Conservation (phyloP, 1,140 invertebrate genomes). For the Hyposmocoma kahamanoa region DNA sequence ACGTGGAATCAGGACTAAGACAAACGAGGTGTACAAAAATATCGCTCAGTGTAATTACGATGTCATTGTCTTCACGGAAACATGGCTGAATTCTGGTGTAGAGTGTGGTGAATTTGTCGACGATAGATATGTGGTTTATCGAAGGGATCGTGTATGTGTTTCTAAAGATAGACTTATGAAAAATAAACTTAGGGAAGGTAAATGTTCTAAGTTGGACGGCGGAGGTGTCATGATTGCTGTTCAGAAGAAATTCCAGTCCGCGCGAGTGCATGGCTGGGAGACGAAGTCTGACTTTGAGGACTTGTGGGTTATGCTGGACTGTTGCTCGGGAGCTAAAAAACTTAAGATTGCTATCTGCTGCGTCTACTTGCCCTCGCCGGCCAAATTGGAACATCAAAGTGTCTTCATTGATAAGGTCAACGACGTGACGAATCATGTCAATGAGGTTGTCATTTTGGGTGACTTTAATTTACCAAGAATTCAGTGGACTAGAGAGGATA, state of each 20-base stretch:
- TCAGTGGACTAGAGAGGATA: background rate
- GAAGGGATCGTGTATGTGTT: background rate
- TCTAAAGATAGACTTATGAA: no score
- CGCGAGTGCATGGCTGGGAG: background rate
- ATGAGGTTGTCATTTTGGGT: background rate
- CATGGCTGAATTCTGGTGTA: background rate
- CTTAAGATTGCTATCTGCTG: background rate
- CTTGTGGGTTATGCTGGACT: background rate
- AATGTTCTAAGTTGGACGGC: background rate
- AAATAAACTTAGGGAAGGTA: background rate
- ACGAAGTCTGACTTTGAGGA: background rate
- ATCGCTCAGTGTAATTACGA: no score
- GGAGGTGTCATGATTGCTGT: background rate
- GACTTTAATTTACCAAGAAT: constrained; percentile 4
- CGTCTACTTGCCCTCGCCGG: background rate
- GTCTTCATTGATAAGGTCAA: background rate
- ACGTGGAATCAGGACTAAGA: constrained; percentile 2
- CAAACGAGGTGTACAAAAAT: no score
- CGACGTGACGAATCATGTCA: background rate
- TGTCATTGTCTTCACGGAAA: constrained; percentile 8
- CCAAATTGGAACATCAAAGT: background rate
- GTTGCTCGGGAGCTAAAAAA: background rate
- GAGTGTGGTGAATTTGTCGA: background rate
- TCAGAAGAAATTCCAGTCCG: background rate
- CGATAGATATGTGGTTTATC: constrained; percentile 1